Evolutionary conservation across 2,113 vertebrate genomes (phyloP).

Genomic region (Mus musculus): DNA sequence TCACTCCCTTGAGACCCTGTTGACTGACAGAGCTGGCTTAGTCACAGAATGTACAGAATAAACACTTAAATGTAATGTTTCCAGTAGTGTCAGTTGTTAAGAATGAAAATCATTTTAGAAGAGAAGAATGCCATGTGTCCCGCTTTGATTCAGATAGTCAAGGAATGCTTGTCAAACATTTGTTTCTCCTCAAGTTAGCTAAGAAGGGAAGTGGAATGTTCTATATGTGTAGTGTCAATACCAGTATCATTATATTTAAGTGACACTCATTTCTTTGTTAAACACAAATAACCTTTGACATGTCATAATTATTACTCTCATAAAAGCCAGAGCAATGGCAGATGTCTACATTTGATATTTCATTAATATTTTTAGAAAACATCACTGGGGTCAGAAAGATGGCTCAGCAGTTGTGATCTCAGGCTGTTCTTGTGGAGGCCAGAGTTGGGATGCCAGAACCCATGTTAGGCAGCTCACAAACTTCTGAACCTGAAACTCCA

Average conservation of each 20-base stretch:
- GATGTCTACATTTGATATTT: neutral
- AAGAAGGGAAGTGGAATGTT: neutral
- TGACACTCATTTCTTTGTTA: neutral
- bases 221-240: neutral
- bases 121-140: neutral
- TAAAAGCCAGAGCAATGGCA: constrained; percentile 7
- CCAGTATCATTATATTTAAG: neutral
- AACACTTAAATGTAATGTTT: neutral
- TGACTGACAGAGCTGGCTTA: too few relatives aligned
- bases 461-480: neutral
- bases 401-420: neutral
- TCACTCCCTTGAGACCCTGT: too few relatives aligned
- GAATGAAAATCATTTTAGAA: constrained; percentile 15
- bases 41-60: neutral
- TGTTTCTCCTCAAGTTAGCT: neutral
- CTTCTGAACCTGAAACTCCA: neutral
- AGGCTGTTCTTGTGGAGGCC: neutral
- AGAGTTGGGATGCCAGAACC: neutral
- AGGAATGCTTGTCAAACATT: neutral
- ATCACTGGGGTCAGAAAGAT: neutral
- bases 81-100: neutral
- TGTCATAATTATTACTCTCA: neutral
- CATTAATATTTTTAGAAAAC: neutral
- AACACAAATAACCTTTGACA: neutral
- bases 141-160: constrained; percentile 7